Evolutionary conservation across 2,113 vertebrate species (phyloP), one percentile per base, ranked within the genome.

Genomic region (Gopherus flavomarginatus): DNA sequence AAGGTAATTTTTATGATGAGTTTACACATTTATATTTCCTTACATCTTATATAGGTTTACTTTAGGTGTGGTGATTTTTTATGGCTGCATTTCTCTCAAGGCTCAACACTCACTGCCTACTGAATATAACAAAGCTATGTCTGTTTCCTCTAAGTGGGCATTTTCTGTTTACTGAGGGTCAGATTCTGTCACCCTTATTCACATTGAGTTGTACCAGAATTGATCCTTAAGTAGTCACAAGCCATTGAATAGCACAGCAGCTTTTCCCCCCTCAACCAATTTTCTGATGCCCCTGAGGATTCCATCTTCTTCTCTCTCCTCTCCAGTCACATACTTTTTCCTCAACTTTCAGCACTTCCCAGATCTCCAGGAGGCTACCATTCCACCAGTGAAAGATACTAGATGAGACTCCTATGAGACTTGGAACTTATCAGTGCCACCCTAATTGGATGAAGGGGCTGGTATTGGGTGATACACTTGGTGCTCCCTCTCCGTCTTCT

Each of bases 1-100:
- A 85, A 49, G 4, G 11, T 22, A 49, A 57, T 26, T 72, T 17
- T 31, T 44, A 75, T 89, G 88, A 1, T 24, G 0, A 0, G 13
- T 77, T 77, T 47, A 47, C 5, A 44, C 24, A 77, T 47, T 78
- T 78, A 47, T 21, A 26, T 26, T 44, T 78, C 26, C 42, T 26
- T 78, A 26, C 38, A 78, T 78, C 24, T 77, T 77, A 27, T 47
- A 26, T 27, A 77, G 42, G 12, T 78, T 78, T 78, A 44, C 13
- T 86, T 12, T 8, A 86, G 16, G 44, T 75, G 69, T 35, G 78
- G 8, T n/a, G 83, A 12, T 5, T 1, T 49, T 95, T 50, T 79
- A 6, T n/a, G 29, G 47, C 31, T 88, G 16, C 72, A 90, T 85
- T 29, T 72, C 27, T 69, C 13, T 78, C 22, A 26, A 78, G 75